Evolutionary conservation across 2,888 invertebrate species (phyloP), one percentile per base, ranked within the genome.

Genomic region (Chirona hameri): DNA sequence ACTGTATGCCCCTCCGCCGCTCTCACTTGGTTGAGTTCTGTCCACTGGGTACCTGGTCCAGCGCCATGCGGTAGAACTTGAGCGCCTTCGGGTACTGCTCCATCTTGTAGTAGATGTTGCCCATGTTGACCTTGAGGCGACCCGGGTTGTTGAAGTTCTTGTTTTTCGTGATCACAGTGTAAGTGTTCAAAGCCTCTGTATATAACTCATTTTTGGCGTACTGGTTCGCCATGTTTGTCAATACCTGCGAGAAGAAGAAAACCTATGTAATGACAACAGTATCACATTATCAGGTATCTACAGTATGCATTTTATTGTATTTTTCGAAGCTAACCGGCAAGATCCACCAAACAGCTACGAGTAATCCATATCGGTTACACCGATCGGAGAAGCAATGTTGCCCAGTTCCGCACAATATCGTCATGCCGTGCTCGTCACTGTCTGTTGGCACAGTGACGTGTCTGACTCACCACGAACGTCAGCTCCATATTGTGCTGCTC

Each of bases 61-160:
- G 90, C 0, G 99, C 98, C 99, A 99, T 99, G 86, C 98, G 92
- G 88, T 98, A 99, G 91, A 97, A 93, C 90, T 99, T 99, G 83
- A 99, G 92, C 0, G 99, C 98, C 89, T 98, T 96, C 24, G 94
- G 93, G 87, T 94, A 96, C 86, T 95, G 92, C 85, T 96, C 96
- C 91, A 97, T 95, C 89, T 95, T 95, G 87, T 95, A 96, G 88
- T 97, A 96, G 86, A 99, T 97, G 87, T 99, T 99, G 1, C 98
- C 99, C 94, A 99, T 98, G 88, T 99, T 99, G 0, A 99, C 93
- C 90, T 97, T 97, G 15, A 98, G 90, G 84, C 97, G 92, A 86
- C 97, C 95, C 69, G 97, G 96, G 88, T 98, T 97, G 81, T 93
- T 93, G 88, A 98, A 98, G 90, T 96, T 92, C 88, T 96, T 94